Evolutionary conservation across 2,888 invertebrate species (phyloP), one percentile per base, ranked within the genome.

Genomic region (Pollenia angustigena): DNA sequence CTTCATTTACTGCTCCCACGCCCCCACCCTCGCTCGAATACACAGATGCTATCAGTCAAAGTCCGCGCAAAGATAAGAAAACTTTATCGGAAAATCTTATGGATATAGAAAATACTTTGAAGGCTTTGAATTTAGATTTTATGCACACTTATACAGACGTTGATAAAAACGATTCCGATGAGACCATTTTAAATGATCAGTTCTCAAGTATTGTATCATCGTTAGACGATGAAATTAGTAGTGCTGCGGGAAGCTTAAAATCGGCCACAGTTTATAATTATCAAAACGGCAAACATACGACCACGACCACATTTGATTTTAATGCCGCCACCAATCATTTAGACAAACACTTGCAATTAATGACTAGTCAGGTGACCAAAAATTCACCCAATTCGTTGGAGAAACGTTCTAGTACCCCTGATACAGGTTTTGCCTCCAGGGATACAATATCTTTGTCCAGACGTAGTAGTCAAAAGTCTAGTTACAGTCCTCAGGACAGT

Each of bases 121-220:
- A 93, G 84, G 93, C 93, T 1, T 89, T 93, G 18, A 93, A 93
- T 89, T 88, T 93, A 58, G 93, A 93, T 88, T 93, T 93, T 87
- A 92, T 93, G 91, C 93, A 93, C 88, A 93, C 93, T 4, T 93
- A 93, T 88, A 93, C 92, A 42, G 93, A 93, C 87, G 89, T 93
- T 88, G 93, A 93, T 90, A 93, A 93, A 87, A 93, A 93, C 52
- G 93, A 93, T 89, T 93, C 93, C n/a, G 93, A 92, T 46, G 93
- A 93, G 86, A 93, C 93, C 3, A 89, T 93, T n/a, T 87, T 93
- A 23, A 93, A 93, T 64, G 92, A 93, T 74, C 92, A 93, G 74
- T 90, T 93, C 81, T 90, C 92, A 4, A 91, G 90, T 78, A 89
- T 92, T 62, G 90, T 91, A 4, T 90, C 92, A 1, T 91, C 92